Percentiles rank a stretch among this genome's conserved stretches.
phyloP scores from a whole-genome alignment of 2,888 invertebrate species.

The Aphidius colemani region DNA sequence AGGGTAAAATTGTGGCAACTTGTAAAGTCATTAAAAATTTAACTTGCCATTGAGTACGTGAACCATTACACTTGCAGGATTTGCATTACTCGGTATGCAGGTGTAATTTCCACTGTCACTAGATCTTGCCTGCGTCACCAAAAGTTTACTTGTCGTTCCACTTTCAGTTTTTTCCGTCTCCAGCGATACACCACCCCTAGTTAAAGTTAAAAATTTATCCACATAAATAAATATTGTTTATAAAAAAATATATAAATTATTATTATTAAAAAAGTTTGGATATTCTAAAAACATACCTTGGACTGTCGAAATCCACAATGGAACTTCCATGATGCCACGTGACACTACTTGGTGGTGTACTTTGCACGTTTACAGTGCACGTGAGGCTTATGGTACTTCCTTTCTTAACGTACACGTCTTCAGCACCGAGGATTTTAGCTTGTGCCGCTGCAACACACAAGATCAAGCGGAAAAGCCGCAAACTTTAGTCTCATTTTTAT shows the following conservation, averaged over 20 bases:
- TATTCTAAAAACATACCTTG: conserved; percentile 48
- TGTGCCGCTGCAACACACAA: conserved; percentile 75
- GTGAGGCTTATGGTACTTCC: conserved; percentile 89
- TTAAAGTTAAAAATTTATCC: conserved; percentile 41
- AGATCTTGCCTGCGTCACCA: conserved; percentile 83
- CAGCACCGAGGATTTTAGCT: conserved; percentile 82
- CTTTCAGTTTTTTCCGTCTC: conserved; percentile 84
- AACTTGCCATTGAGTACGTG: conserved; percentile 59
- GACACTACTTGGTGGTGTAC: conserved; percentile 73
- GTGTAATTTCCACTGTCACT: conserved; percentile 90
- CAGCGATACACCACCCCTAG: conserved; percentile 83
- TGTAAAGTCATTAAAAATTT: conserved; percentile 21
- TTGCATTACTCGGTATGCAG: conserved; percentile 76
- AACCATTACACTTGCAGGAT: conserved; percentile 58
- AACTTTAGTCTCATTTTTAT: conserved; percentile 4
- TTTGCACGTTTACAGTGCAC: conserved; percentile 86
- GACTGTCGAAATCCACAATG: conserved; percentile 77
- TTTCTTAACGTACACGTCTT: conserved; percentile 87
- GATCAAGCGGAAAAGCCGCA: conserved; percentile 20
- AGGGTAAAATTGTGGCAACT: too few species aligned
- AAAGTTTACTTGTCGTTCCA: conserved; percentile 79
- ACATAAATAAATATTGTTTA: background rate
- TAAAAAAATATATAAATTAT: background rate
- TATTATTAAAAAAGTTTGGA: conserved; percentile 3
- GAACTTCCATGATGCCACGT: conserved; percentile 84